Base-by-base conservation (phyloP, 2,113 vertebrate species). In the Urocynchramus pylzowi region DNA sequence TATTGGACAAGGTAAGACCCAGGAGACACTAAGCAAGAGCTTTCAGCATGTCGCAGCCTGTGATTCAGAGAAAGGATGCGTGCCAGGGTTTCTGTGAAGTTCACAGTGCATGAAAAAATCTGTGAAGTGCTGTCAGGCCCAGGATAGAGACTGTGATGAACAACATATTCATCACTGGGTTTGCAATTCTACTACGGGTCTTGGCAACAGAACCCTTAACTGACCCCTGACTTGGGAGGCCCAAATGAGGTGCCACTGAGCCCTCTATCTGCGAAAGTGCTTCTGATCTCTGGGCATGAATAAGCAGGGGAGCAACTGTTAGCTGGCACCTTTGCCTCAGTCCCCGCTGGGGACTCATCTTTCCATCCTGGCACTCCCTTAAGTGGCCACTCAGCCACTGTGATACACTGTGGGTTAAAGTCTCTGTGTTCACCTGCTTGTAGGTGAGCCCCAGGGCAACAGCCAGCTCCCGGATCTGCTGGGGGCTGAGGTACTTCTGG, bases 401-500 rank as follows among this genome's bases (percentile, higher is more conserved):
- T 59, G 50, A 33, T 30, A 60, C 2, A 50, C 37, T 19, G 13
- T 21, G 18, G 50, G 50, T 65, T 54, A 95, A 80, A 84, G 44
- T 16, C 45, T 77, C 59, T 1, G 1, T 37, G 59, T 57, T 96
- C 75, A 98, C 98, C 98, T 98, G 98, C 95, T 98, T 98, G 97
- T 99, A 98, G 7, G 98, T 98, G 28, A 99, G 97, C 8, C 98
- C 98, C 1, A 98, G 98, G 19, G 81, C 5, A 28, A 97, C 97
- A 27, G 98, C 97, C 45, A 99, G 63, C 30, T 98, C 97, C 73
- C 98, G 98, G 95, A 99, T 98, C 92, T 99, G 98, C 11, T 97
- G 96, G 1, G 98, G 98, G 8, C 98, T 98, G 89, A 99, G 98
- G 87, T 98, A 98, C 60, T 97, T 96, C 95, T 99, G 98, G 39